Percentiles rank a stretch among this genome's conserved stretches.
Evolutionary conservation across 2,113 vertebrate species (phyloP).

Genomic region (Illadopsis cleaveri): DNA sequence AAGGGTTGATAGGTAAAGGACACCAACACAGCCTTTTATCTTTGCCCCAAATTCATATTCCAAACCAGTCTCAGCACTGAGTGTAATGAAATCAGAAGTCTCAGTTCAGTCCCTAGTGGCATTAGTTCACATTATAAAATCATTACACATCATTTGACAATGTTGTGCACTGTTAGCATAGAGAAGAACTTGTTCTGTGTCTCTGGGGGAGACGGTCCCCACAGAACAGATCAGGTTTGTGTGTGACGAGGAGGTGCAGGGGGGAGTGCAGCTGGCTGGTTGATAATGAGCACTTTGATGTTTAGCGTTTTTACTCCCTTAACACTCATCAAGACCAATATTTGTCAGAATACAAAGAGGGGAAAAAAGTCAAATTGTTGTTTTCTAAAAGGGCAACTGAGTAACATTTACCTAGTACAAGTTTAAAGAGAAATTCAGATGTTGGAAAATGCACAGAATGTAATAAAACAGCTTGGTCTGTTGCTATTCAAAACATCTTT

Average conservation of each 20-base stretch:
- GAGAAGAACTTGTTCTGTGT: constrained; percentile 75
- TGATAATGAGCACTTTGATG: constrained; percentile 70
- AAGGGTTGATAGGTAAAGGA: neutral
- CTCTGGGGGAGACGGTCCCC: constrained; percentile 71
- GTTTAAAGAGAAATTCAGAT: constrained; percentile 57
- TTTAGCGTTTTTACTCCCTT: constrained; percentile 47
- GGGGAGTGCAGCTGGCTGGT: constrained; percentile 60
- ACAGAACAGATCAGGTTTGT: constrained; percentile 69
- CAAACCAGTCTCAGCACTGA: constrained; percentile 60
- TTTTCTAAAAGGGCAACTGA: constrained; percentile 56
- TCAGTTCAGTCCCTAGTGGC: constrained; percentile 71
- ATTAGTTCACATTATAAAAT: constrained; percentile 80
- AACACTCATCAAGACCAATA: constrained; percentile 62
- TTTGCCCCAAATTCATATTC: constrained; percentile 70
- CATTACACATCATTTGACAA: constrained; percentile 79
- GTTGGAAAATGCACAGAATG: constrained; percentile 1
- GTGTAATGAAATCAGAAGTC: constrained; percentile 78
- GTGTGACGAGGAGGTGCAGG: constrained; percentile 43
- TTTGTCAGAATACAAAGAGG: constrained; percentile 50
- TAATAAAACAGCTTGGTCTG: constrained; percentile 30
- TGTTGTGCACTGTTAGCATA: constrained; percentile 76
- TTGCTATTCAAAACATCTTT: constrained; percentile 16
- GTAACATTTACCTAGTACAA: constrained; percentile 42
- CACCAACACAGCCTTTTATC: neutral
- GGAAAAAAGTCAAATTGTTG: constrained; percentile 51